phyloP scores from a whole-genome alignment of 2,888 invertebrate species.

The Bimastos eiseni region DNA sequence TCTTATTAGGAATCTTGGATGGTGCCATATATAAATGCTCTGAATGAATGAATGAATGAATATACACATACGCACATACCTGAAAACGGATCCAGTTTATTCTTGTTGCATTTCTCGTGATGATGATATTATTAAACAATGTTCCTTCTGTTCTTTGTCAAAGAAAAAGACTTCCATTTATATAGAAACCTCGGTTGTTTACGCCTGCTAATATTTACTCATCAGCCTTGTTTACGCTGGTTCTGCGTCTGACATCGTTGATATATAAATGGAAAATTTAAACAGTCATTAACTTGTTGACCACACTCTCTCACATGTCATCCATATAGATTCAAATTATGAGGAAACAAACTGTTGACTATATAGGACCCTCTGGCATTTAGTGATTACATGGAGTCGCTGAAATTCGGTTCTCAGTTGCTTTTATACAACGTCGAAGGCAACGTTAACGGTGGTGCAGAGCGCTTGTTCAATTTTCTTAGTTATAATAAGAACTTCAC shows the following conservation, averaged over 20 bases:
- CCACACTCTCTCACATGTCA: background rate
- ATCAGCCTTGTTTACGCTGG: background rate
- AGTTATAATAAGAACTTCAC: too few relatives aligned
- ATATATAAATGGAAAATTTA: background rate
- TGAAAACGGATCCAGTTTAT: background rate
- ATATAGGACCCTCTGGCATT: too few relatives aligned
- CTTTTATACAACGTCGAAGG: too few relatives aligned
- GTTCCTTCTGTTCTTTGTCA: background rate
- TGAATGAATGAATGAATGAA: background rate
- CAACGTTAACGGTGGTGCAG: too few relatives aligned
- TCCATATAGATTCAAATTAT: background rate
- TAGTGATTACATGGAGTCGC: too few relatives aligned
- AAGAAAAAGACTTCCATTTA: too few relatives aligned
- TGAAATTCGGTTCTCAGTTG: too few relatives aligned
- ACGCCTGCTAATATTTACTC: background rate
- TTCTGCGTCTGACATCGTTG: background rate
- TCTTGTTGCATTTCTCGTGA: background rate
- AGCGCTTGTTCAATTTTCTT: too few relatives aligned
- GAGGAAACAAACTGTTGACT: background rate
- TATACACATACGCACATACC: background rate
- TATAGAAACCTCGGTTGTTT: too few relatives aligned
- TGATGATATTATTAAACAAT: background rate
- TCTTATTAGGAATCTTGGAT: too few relatives aligned
- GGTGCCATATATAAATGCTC: too few relatives aligned
- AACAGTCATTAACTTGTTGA: background rate